Evolutionary conservation across 2,797 vertebrate genomes (phyloP), one percentile per base, ranked within the genome.

Genomic region (Botia almorhae): DNA sequence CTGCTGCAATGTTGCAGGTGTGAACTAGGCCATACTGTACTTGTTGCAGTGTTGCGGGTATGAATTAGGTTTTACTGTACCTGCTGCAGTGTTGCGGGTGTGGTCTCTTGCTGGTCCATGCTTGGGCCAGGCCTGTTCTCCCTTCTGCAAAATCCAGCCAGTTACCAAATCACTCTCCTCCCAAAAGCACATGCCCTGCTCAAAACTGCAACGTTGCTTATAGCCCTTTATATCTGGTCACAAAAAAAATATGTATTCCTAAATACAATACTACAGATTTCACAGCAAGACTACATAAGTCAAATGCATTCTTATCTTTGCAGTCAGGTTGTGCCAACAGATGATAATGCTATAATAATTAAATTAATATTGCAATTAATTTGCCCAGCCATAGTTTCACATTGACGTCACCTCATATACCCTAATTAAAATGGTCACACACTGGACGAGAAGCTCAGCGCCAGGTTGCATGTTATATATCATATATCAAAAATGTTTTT

Each of bases 101-200:
- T 94, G 93, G 82, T 95, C 94, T 72, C 92, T 89, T 1, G 89
- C 90, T 11, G 93, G 93, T 11, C 93, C 91, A 0, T 21, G 33
- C 1, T 67, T 0, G 0, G 92, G 89, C 90, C 90, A 93, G 23
- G 84, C 89, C 0, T 89, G 76, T 51, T 87, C 83, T 61, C 91
- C 93, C 43, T 0, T 86, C 29, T 48, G 82, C 51, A 4, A 29
- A 0, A 19, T 90, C 93, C 93, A 95, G 3, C 86, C 83, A n/a
- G 79, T 71, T 80, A 74, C 86, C 82, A 85, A 77, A 0, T 88
- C 83, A 26, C 84, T 92, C 4, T 60, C 26, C 0, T 70, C 82
- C 94, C 94, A 95, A 21, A 83, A 91, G 69, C 93, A 94, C 79
- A 92, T 86, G 51, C 93, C 92, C 13, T 89, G 84, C 72, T 94